Conservation (phyloP, 2,888 invertebrate species). For the Ephialtes manifestator region DNA sequence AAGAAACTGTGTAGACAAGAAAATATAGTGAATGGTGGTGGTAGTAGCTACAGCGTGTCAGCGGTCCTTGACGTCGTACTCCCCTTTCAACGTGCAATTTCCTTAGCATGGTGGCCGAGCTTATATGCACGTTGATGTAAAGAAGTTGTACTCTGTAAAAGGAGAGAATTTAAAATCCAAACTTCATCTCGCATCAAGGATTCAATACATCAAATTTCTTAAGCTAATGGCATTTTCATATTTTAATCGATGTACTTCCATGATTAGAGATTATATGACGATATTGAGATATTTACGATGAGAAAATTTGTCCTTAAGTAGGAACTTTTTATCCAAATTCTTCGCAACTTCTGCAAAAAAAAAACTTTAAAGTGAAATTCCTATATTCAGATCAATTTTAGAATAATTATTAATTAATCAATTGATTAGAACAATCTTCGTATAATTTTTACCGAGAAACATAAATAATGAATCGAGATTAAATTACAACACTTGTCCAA, state of each 20-base stretch:
- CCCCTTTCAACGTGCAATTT: constrained; percentile 56
- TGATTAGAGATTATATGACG: background rate
- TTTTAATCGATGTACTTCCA: background rate
- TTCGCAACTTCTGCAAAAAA: too few species aligned
- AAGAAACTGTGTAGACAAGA: constrained; percentile 26
- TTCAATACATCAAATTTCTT: background rate
- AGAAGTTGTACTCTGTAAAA: constrained; percentile 27
- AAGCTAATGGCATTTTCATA: background rate
- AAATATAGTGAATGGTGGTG: background rate
- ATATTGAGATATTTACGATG: too few species aligned
- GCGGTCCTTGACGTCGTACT: constrained; percentile 17
- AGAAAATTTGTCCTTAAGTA: too few species aligned
- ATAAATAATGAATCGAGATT: background rate
- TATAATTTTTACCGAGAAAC: too few species aligned
- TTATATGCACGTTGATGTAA: constrained; percentile 19
- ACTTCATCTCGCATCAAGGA: background rate
- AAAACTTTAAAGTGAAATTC: too few species aligned
- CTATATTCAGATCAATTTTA: too few species aligned
- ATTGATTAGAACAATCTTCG: too few species aligned
- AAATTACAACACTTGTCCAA: background rate
- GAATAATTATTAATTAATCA: too few species aligned
- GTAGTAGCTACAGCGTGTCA: background rate
- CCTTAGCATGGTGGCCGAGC: constrained; percentile 24
- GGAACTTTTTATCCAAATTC: too few species aligned
- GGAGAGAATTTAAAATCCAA: background rate